These are phyloP conservation scores for Orthosia gracilis DNA, from an alignment of 2,888 invertebrate genomes.

Conservation along the genomic window DNA sequence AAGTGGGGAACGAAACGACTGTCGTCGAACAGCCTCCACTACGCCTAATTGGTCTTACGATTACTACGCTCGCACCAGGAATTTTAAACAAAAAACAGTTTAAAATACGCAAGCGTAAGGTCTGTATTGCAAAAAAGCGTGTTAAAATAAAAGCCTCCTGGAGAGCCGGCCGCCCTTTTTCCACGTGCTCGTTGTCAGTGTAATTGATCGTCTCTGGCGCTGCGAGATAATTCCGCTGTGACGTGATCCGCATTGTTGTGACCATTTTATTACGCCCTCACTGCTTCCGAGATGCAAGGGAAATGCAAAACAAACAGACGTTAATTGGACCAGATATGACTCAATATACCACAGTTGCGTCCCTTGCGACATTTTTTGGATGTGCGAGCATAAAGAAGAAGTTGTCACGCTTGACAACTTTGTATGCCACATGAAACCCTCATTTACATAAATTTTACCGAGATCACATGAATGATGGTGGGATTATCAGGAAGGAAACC, in stretches of 20 bases:
- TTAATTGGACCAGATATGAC: slow-evolving; percentile 79
- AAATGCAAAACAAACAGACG: slow-evolving; percentile 85
- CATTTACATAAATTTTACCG: slow-evolving; percentile 57
- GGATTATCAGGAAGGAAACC: slow-evolving; percentile 48
- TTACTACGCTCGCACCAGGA: slow-evolving; percentile 67
- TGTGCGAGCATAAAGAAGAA: slow-evolving; percentile 13
- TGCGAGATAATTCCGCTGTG: slow-evolving; percentile 87
- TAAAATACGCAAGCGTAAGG: slow-evolving; percentile 72
- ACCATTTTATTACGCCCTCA: slow-evolving; percentile 83
- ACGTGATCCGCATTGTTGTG: slow-evolving; percentile 89
- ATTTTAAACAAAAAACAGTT: slow-evolving; percentile 70
- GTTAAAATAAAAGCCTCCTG: slow-evolving; percentile 74
- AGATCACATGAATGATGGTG: slow-evolving; percentile 55
- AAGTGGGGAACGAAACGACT: slow-evolving; percentile 75
- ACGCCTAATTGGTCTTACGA: slow-evolving; percentile 80
- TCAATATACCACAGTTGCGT: slow-evolving; percentile 66
- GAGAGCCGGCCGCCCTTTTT: slow-evolving; percentile 78
- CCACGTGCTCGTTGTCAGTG: slow-evolving; percentile 86
- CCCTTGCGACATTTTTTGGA: slow-evolving; percentile 29
- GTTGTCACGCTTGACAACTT: slow-evolving; percentile 46
- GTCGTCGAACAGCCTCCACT: slow-evolving; percentile 72
- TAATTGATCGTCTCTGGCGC: slow-evolving; percentile 88
- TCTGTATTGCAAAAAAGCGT: slow-evolving; percentile 69
- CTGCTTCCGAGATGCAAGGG: slow-evolving; percentile 78
- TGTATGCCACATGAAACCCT: slow-evolving; percentile 39